These are phyloP conservation scores for Tetragonula clypearis DNA, from an alignment of 1,140 invertebrate species.

Conservation along the genomic window DNA sequence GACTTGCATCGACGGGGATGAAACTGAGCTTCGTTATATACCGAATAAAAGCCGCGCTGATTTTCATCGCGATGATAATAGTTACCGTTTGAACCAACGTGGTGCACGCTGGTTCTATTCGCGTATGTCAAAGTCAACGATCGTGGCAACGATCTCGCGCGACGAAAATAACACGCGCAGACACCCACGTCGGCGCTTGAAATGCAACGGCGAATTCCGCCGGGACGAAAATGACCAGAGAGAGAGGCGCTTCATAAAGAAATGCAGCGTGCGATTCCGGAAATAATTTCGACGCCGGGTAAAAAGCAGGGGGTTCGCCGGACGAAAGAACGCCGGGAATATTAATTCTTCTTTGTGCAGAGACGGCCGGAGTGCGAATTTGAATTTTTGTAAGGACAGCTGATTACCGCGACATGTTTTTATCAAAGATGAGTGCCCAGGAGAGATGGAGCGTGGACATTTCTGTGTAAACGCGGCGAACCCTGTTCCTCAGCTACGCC, in stretches of 20 bases:
- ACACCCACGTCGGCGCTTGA: not conserved
- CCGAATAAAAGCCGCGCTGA: conserved; percentile 26
- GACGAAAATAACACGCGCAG: conserved; percentile 14
- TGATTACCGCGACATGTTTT: not conserved
- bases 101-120: not conserved
- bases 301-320: not conserved
- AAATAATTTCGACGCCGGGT: conserved; percentile 4
- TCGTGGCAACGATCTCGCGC: not conserved
- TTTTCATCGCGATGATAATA: conserved; percentile 6
- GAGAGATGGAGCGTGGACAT: not conserved
- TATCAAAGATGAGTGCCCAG: not conserved
- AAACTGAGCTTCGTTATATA: conserved; percentile 20
- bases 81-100: not conserved
- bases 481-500: not conserved
- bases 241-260: conserved; percentile 14
- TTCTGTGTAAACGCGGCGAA: not conserved
- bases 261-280: not conserved
- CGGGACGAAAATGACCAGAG: not conserved
- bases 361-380: not conserved
- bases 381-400: not conserved
- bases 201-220: not conserved
- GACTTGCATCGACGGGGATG: conserved; percentile 16
- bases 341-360: not conserved
- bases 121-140: conserved; percentile 29
- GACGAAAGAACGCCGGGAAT: not conserved